Evolutionary conservation across 2,797 vertebrate species (phyloP), one percentile per base, ranked within the genome.

Genomic region (Cirrhinus mrigala): DNA sequence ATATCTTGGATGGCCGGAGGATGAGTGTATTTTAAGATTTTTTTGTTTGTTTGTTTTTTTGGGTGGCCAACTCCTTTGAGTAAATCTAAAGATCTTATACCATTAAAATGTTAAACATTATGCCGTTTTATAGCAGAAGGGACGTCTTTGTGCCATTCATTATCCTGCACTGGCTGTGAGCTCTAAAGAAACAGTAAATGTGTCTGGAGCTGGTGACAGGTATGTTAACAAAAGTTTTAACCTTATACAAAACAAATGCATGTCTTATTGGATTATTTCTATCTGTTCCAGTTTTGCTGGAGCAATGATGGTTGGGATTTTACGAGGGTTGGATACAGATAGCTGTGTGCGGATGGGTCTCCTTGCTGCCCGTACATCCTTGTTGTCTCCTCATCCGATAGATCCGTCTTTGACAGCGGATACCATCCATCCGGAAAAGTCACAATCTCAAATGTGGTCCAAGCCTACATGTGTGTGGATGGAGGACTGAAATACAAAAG

Each of bases 121-220:
- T 11, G 10, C 66, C 6, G 85, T 66, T 44, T 44, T 86, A 44
- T 81, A 84, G 12, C 91, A 95, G 95, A 93, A 89, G 69, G 92
- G 92, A 82, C 88, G 87, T 64, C 92, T 97, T 69, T 97, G 96
- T 89, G 97, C 95, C 18, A 33, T 94, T 46, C 94, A 98, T 90
- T 98, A 97, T 91, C 96, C 97, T 0, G 94, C 97, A 0, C 76
- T 96, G 86, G 84, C 89, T 15, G 66, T 95, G 85, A 76, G 91
- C 8, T 74, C 89, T 79, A 94, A 96, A 52, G 94, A 97, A 84
- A 96, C 92, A 0, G 83, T 96, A 83, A 98, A 96, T 0, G 97
- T 98, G 46, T 98, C 97, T 0, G 97, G 97, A 92, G 97, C 97
- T 6, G 97, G 97, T 44, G 97, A 98, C 90, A 98, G 97, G 97